Base-by-base conservation (phyloP, 2,888 invertebrate species). In the Aethes cnicana region DNA sequence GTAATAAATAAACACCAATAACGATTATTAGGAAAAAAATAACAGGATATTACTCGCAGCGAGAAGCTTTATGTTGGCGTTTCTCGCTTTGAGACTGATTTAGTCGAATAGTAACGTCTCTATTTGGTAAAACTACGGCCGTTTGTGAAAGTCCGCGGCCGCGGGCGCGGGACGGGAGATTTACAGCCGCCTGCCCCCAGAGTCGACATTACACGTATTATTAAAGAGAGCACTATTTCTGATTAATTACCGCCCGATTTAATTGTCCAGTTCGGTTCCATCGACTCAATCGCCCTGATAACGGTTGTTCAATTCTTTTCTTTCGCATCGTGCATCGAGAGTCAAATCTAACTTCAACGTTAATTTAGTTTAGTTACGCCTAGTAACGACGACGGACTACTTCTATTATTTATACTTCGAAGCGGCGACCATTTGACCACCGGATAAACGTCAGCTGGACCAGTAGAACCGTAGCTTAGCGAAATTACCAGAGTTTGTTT, bases 1-100 rank as follows among this genome's bases (percentile, higher is more conserved):
- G 84, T 86, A 87, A 89, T 89, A 89, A 89, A 89, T 89, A 89
- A 89, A 88, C 87, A 87, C 81, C 87, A 88, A 88, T 89, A 88
- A 88, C 83, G 83, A 88, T 88, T 87, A 88, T 89, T 89, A 88
- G 74, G 80, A 83, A 82, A 82, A n/a, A 87, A 87, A 87, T 87
- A 86, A 88, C 84, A 87, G 87, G 86, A 87, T 87, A 88, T 88
- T 87, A 88, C 77, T 70, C 64, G 73, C 68, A 74, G 68, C 65
- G 62, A 65, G 72, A 77, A 79, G 75, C 74, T 85, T 83, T 84
- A 84, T 78, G 77, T 68, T 70, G 69, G 77, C 78, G 81, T 85
- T 76, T 81, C 75, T 80, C 72, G 69, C 59, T 66, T 63, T 70
- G 68, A 65, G 68, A 78, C 66, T 71, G 72, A 81, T 81, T 78